Conservation (phyloP, 30 jellyfish, hydroid and myxozoan species). For the Euphysa ruthae region DNA sequence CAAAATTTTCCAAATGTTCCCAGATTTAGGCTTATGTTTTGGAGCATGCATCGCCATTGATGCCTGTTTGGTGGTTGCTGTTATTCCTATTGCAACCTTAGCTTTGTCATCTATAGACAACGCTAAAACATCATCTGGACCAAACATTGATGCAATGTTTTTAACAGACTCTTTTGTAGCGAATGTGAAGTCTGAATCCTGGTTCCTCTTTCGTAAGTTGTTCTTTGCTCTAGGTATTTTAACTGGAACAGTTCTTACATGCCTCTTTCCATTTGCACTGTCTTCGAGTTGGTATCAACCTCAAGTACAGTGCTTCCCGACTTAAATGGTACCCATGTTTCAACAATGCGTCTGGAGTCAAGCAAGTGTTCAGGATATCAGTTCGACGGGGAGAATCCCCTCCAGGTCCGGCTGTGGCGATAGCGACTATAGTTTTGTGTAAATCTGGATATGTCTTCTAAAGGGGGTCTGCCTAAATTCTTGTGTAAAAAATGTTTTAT, state of each 20-base stretch:
- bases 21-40: no score
- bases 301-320: neutral
- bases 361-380: neutral
- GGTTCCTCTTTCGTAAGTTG: neutral
- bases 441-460: no score
- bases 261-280: neutral
- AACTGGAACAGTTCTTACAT: neutral
- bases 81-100: neutral
- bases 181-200: neutral
- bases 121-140: no score
- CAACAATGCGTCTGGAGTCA: neutral
- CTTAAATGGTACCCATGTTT: neutral
- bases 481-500: no score
- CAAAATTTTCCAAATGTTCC: no score
- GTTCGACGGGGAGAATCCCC: neutral
- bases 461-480: no score
- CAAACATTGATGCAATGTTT: neutral
- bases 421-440: no score
- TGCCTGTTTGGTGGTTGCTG: neutral
- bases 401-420: no score
- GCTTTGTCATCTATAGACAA: no score
- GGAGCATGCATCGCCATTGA: no score
- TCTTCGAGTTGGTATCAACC: neutral
- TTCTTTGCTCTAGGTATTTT: neutral
- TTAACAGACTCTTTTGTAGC: neutral